Evolutionary conservation across 1,140 invertebrate species (phyloP).

Genomic region (Antheraea mylitta): DNA sequence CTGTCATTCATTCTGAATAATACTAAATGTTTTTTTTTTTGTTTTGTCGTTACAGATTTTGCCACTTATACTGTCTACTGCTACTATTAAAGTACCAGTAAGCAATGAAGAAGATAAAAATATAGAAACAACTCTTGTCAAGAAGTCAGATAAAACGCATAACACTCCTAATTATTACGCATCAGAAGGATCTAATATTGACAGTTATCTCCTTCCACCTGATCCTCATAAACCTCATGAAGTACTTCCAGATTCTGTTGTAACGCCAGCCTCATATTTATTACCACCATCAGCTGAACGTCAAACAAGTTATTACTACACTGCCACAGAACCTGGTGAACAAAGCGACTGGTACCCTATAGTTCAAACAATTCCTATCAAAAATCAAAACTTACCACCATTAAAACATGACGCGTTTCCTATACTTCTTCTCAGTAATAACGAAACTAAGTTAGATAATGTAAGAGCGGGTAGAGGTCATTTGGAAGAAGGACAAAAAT

Average conservation of each 20-base stretch:
- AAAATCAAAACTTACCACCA: background rate
- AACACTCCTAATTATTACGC: conserved; percentile 44
- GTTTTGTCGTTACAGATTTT: conserved; percentile 43
- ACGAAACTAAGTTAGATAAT: conserved; percentile 24
- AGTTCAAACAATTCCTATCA: conserved; percentile 20
- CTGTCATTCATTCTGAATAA: background rate
- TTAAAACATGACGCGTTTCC: conserved; percentile 21
- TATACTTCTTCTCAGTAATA: conserved; percentile 24
- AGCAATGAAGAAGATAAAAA: conserved; percentile 37
- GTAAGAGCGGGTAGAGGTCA: conserved; percentile 39
- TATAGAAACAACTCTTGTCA: conserved; percentile 22
- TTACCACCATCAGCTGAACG: conserved; percentile 51
- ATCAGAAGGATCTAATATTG: conserved; percentile 38
- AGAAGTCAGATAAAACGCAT: conserved; percentile 23
- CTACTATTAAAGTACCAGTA: conserved; percentile 54
- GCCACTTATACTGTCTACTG: conserved; percentile 26
- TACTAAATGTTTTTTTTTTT: background rate
- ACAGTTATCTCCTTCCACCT: conserved; percentile 56
- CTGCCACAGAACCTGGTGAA: conserved; percentile 42
- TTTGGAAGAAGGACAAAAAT: conserved; percentile 17
- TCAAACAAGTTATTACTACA: conserved; percentile 42
- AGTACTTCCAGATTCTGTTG: conserved; percentile 32
- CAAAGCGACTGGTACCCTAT: conserved; percentile 68
- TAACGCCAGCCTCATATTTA: conserved; percentile 55
- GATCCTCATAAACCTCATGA: conserved; percentile 44